Conservation (phyloP, 2,797 vertebrate species). For the Cuniculus paca region DNA sequence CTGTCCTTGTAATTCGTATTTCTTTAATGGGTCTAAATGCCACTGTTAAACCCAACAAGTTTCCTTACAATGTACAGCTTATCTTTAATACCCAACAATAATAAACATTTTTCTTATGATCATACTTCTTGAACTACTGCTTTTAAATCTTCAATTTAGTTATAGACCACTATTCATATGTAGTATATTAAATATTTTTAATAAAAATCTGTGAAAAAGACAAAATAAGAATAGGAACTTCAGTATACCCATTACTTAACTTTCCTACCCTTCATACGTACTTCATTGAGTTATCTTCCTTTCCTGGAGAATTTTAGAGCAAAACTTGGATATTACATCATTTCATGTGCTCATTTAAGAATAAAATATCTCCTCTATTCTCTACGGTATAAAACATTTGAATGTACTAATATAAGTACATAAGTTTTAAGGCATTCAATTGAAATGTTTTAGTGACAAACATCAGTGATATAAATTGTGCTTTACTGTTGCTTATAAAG, state of each 20-base stretch:
- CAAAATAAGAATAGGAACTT: not conserved
- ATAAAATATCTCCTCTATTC: not conserved
- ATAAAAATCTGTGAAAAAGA: conserved; percentile 1
- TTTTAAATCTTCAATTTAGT: conserved; percentile 14
- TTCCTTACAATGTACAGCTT: conserved; percentile 53
- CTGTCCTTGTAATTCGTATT: conserved; percentile 34
- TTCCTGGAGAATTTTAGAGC: conserved; percentile 14
- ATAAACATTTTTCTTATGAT: conserved; percentile 50
- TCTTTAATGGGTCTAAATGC: conserved; percentile 25
- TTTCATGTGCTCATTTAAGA: conserved; percentile 30
- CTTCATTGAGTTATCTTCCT: conserved; percentile 26
- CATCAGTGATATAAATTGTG: not conserved
- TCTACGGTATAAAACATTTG: conserved; percentile 25
- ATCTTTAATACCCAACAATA: not conserved
- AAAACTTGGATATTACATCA: conserved; percentile 23
- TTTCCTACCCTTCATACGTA: not conserved
- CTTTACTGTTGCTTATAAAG: conserved; percentile 8
- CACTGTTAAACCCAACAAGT: conserved; percentile 45
- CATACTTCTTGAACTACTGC: conserved; percentile 17
- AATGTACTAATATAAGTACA: conserved; percentile 29
- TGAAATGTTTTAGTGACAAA: conserved; percentile 52
- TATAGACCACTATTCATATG: not conserved
- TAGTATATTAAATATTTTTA: conserved; percentile 35
- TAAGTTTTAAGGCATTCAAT: conserved; percentile 25
- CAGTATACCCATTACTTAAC: not conserved